These are phyloP conservation scores for Odontocolon sp. DNA, from an alignment of 2,888 invertebrate species.

Conservation along the genomic window DNA sequence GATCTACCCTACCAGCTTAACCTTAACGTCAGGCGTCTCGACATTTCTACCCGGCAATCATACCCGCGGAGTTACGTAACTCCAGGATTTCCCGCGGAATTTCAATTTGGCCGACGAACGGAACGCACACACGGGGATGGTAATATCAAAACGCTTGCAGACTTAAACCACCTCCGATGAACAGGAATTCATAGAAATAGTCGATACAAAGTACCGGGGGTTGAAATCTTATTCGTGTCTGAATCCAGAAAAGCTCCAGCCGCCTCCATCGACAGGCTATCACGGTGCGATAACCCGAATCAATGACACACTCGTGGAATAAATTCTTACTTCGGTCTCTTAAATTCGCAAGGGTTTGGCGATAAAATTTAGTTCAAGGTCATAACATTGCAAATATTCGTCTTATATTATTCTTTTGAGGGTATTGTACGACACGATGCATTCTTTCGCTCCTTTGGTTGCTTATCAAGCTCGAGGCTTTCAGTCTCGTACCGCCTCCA, in stretches of 20 bases:
- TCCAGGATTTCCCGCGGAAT: neutral
- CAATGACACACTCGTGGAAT: neutral
- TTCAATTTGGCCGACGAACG: conserved; percentile 20
- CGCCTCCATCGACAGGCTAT: neutral
- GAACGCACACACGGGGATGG: conserved; percentile 64
- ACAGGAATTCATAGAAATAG: conserved; percentile 71
- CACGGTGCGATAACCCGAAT: conserved; percentile 22
- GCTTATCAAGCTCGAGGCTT: conserved; percentile 62
- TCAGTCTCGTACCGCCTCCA: conserved; percentile 71
- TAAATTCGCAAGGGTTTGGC: neutral
- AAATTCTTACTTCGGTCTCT: neutral
- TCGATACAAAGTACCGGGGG: conserved; percentile 1
- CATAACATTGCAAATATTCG: neutral
- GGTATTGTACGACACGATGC: neutral
- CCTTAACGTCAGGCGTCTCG: conserved; percentile 77
- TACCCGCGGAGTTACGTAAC: conserved; percentile 60
- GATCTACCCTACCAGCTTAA: conserved; percentile 71
- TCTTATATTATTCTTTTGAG: conserved; percentile 28
- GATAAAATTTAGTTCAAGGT: too few species aligned
- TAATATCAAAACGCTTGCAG: conserved; percentile 74
- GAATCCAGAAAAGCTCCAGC: neutral
- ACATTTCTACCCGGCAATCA: conserved; percentile 75
- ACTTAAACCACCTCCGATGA: conserved; percentile 73
- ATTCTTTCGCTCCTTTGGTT: conserved; percentile 51
- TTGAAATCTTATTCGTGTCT: neutral